phyloP scores from a whole-genome alignment of 2,888 invertebrate species.

The Pterobdella sp. region DNA sequence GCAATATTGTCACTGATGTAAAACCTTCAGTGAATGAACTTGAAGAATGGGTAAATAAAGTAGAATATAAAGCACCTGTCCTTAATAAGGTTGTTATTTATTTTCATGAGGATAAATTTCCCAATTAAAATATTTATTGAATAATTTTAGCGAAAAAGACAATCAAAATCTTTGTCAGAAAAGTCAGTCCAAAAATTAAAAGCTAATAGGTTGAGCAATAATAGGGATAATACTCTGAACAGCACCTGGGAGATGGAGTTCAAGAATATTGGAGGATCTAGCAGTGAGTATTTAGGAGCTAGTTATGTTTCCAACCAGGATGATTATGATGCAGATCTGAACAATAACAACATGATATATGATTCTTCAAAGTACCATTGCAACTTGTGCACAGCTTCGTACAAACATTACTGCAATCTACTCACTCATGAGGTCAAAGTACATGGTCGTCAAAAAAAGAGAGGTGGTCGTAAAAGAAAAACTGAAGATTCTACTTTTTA shows the following conservation, averaged over 20 bases:
- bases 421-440: slow-evolving; percentile 33
- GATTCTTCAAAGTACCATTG: slow-evolving; percentile 28
- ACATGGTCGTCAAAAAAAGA: slow-evolving; percentile 32
- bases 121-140: background rate
- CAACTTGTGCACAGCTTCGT: slow-evolving; percentile 27
- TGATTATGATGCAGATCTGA: background rate
- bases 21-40: slow-evolving; percentile 15
- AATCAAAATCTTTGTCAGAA: background rate
- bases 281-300: background rate
- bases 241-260: background rate
- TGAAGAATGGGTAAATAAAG: slow-evolving; percentile 15
- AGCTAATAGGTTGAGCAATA: slow-evolving; percentile 1
- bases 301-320: slow-evolving; percentile 1
- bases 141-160: background rate
- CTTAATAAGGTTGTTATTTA: background rate
- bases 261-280: background rate
- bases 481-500: background rate
- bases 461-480: slow-evolving; percentile 28
- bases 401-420: slow-evolving; percentile 33
- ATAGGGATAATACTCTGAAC: background rate
- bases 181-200: background rate
- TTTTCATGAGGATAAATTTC: background rate
- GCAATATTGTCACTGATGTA: slow-evolving; percentile 3
- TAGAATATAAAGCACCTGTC: background rate
- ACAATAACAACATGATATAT: background rate